Evolutionary conservation across 2,888 invertebrate genomes (phyloP), one percentile per base, ranked within the genome.

Genomic region (Dinocampus coccinellae): DNA sequence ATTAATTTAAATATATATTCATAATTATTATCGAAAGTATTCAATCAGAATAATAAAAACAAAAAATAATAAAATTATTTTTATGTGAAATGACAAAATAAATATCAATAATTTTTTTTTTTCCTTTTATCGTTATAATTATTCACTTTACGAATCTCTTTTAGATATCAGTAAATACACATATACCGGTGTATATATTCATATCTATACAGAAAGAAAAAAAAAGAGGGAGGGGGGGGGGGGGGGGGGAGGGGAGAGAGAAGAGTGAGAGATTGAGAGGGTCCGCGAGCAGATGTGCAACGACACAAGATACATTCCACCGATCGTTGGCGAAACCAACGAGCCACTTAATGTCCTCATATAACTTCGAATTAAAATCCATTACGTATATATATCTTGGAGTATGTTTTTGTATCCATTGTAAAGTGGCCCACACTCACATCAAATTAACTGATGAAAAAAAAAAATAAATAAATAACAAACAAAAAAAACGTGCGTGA

Each of bases 241-340:
- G n/a, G n/a, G n/a, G n/a, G n/a, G n/a, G n/a, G n/a, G n/a, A n/a
- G n/a, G n/a, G n/a, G n/a, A n/a, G n/a, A n/a, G n/a, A n/a, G n/a
- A n/a, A n/a, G n/a, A n/a, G n/a, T n/a, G n/a, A n/a, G n/a, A n/a
- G n/a, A n/a, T n/a, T n/a, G n/a, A n/a, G 47, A 52, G 9, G 20
- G 39, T 52, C 16, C 61, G 20, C 42, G 65, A 22, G 65, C 65
- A 66, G 65, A 66, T 66, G 65, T 13, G 13, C 47, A 47, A 34
- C 55, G 55, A 36, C 9, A 47, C 16, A 7, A 55, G 33, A 60
- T 60, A 33, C 29, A 57, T 10, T 61, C 29, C 24, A 10, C 60
- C 22, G 52, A 69, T 69, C 68, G 61, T 69, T 61, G 68, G 61
- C 57, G 39, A 57, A 67, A 39, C 61, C 60, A 61, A 69, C 61